These are phyloP conservation scores for Amphimallon solstitiale DNA, from an alignment of 2,888 invertebrate species.

Conservation along the genomic window DNA sequence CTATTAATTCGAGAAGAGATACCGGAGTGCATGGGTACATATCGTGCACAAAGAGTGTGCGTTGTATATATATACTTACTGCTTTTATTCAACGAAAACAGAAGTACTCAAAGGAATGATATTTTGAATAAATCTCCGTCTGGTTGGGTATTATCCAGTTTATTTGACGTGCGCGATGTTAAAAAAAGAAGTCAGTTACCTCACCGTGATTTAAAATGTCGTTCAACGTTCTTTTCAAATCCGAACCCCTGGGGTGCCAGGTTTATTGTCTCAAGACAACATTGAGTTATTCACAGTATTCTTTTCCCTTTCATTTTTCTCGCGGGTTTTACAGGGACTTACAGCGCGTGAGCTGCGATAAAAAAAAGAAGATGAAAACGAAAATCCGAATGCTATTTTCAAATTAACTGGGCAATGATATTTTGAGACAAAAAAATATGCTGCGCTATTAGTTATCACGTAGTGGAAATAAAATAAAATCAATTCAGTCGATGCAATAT, in stretches of 20 bases:
- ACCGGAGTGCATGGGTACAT: too few species aligned
- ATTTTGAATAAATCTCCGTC: slow-evolving; percentile 33
- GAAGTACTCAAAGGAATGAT: neutral
- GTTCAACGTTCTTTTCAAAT: slow-evolving; percentile 47
- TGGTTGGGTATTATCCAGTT: slow-evolving; percentile 40
- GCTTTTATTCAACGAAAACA: too few species aligned
- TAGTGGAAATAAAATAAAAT: too few species aligned
- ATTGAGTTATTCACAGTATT: slow-evolving; percentile 47
- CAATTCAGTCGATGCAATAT: too few species aligned
- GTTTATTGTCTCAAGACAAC: slow-evolving; percentile 44
- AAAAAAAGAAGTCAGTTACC: slow-evolving; percentile 39
- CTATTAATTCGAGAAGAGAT: too few species aligned
- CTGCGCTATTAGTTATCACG: too few species aligned
- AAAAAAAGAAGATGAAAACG: too few species aligned
- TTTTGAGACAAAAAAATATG: too few species aligned
- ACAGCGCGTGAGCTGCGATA: slow-evolving; percentile 5
- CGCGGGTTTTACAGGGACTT: neutral
- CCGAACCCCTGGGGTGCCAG: slow-evolving; percentile 40
- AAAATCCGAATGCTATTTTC: too few species aligned
- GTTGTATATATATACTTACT: too few species aligned
- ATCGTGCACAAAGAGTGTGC: too few species aligned
- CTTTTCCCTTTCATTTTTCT: slow-evolving; percentile 36
- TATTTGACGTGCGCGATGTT: slow-evolving; percentile 38
- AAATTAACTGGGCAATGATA: too few species aligned
- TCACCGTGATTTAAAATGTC: slow-evolving; percentile 49